phyloP scores from a whole-genome alignment of 1,140 invertebrate genomes.

The Heliconius eleuchia region DNA sequence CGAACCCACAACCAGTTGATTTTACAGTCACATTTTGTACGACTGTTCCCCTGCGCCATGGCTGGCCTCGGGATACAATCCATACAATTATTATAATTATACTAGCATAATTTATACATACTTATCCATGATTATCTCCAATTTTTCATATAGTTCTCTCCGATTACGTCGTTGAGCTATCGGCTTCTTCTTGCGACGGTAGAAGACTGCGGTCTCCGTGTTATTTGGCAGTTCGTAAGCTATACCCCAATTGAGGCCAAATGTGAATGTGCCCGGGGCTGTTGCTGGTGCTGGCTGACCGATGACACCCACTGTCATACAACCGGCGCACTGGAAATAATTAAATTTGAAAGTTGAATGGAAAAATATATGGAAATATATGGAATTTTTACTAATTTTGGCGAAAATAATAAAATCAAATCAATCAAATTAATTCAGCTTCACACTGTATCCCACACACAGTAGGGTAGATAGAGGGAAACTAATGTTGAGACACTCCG shows the following conservation, averaged over 20 bases:
- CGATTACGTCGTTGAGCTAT: slow-evolving; percentile 80
- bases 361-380: too few species aligned
- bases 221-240: slow-evolving; percentile 88
- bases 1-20: too few species aligned
- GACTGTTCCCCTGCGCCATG: too few species aligned
- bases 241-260: slow-evolving; percentile 88
- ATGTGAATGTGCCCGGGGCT: slow-evolving; percentile 82
- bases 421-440: too few species aligned
- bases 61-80: too few species aligned
- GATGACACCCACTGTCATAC: slow-evolving; percentile 83
- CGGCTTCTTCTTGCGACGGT: slow-evolving; percentile 59
- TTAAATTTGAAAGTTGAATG: background rate
- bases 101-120: slow-evolving; percentile 68
- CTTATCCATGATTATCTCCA: slow-evolving; percentile 87
- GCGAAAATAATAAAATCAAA: too few species aligned
- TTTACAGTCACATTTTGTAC: too few species aligned
- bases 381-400: too few species aligned
- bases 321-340: slow-evolving; percentile 54
- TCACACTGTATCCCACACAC: too few species aligned
- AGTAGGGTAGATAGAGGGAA: too few species aligned
- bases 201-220: slow-evolving; percentile 81
- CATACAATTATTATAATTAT: too few species aligned
- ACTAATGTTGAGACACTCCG: too few species aligned
- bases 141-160: slow-evolving; percentile 84
- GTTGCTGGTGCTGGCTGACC: slow-evolving; percentile 75